phyloP scores from a whole-genome alignment of 2,797 vertebrate species.

The Mormyrus proboscirostris region DNA sequence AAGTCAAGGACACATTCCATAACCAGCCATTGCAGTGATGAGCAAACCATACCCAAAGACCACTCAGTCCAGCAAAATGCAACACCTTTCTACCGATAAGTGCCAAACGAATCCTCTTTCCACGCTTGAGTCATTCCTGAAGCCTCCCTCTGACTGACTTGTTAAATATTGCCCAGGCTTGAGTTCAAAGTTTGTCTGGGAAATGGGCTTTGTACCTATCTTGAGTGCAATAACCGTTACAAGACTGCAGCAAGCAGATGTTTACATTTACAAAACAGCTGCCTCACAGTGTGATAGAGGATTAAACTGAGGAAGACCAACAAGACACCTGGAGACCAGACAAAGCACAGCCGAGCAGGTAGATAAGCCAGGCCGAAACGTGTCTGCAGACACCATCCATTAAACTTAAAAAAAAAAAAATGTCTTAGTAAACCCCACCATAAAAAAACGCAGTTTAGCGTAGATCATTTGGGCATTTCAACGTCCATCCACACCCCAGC shows the following conservation, averaged over 20 bases:
- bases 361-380: slow-evolving; percentile 17
- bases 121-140: not conserved
- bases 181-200: slow-evolving; percentile 38
- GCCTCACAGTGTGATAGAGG: not conserved
- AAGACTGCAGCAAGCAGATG: slow-evolving; percentile 16
- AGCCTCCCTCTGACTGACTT: slow-evolving; percentile 20
- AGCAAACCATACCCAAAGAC: not conserved
- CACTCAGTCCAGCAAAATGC: not conserved
- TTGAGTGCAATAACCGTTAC: slow-evolving; percentile 13
- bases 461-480: not conserved
- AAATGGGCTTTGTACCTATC: slow-evolving; percentile 22
- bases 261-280: slow-evolving; percentile 23
- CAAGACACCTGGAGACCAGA: not conserved
- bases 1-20: not conserved
- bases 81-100: not conserved
- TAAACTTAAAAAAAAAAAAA: not conserved
- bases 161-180: slow-evolving; percentile 38
- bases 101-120: not conserved
- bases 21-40: not conserved
- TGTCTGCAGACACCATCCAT: not conserved
- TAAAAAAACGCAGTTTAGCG: not conserved
- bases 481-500: not conserved
- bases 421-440: not conserved
- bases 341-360: not conserved
- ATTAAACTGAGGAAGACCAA: slow-evolving; percentile 2